Base-by-base conservation (phyloP, 37 sponge, comb jelly and placozoan genomes). In the Amphimedon queenslandica region DNA sequence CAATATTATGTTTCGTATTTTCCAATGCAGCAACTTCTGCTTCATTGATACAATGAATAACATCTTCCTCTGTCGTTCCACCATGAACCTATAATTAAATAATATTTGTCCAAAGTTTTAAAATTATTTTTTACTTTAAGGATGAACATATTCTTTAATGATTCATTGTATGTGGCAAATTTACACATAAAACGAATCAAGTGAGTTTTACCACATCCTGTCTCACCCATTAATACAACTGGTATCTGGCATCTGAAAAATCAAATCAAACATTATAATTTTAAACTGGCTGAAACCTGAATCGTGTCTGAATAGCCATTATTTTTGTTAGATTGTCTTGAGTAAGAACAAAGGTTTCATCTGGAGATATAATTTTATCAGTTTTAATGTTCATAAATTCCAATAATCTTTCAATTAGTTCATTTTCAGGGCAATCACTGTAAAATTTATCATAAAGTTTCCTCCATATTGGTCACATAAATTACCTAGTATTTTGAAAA, bases 191-290 rank as follows among this genome's bases (percentile, higher is more conserved):
- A 94, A 5, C 91, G 76, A 41, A 94, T 84, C 31, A 94, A 80
- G 35, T 93, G 67, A 1, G 97, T 96, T 78, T 96, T 96, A 6
- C 97, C 97, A 85, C 97, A 96, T 36, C 97, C 97, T 24, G 97
- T 96, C 74, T 96, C 97, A 37, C 97, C 97, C 97, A 96, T 96
- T 28, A 96, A 80, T 25, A 96, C 92, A 2, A 96, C 97, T 33
- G 97, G 97, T 37, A 96, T 93, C 65, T 77, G 79, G 69, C 94
- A 90, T 42, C 94, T 86, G 63, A 51, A 67, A 53, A n/a, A n/a
- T n/a, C n/a, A n/a, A n/a, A n/a, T n/a, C n/a, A n/a, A n/a, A n/a
- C n/a, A n/a, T n/a, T n/a, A n/a, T n/a, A n/a, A n/a, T n/a, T n/a
- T n/a, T n/a, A n/a, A n/a, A 47, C 13, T 13, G 8, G 8, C 13